Evolutionary conservation across 2,113 vertebrate species (phyloP).

Genomic region (Albula glossodonta): DNA sequence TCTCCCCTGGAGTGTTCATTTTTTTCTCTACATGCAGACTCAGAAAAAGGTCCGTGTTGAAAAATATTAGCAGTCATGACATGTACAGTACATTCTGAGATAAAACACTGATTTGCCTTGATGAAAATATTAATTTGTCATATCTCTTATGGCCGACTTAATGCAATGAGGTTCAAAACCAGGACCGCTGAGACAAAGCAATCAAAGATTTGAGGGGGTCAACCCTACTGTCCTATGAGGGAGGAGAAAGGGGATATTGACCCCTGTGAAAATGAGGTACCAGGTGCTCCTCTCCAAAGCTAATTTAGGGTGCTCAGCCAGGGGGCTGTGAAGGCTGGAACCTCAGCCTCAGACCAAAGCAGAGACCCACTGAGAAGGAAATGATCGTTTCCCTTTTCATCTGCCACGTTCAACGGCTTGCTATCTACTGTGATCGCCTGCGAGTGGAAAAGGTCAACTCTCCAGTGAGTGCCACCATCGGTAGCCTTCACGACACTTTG

Average conservation of each 20-base stretch:
- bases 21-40: too few species aligned
- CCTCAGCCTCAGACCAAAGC: conserved; percentile 15
- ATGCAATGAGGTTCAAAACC: not conserved
- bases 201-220: not conserved
- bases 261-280: not conserved
- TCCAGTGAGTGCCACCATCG: conserved; percentile 3
- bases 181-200: not conserved
- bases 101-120: not conserved
- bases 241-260: not conserved
- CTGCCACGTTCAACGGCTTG: not conserved
- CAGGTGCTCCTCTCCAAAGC: not conserved
- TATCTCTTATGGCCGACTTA: not conserved
- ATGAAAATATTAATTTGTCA: not conserved
- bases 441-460: not conserved
- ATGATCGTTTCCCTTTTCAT: not conserved
- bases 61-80: not conserved
- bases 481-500: not conserved
- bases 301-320: not conserved
- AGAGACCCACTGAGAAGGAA: not conserved
- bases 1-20: not conserved
- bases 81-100: not conserved
- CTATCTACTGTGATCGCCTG: not conserved
- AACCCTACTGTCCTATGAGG: not conserved
- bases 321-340: not conserved
- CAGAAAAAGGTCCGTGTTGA: too few species aligned